Evolutionary conservation across 2,113 vertebrate species (phyloP), one percentile per base, ranked within the genome.

Genomic region (Pardalotus punctatus): DNA sequence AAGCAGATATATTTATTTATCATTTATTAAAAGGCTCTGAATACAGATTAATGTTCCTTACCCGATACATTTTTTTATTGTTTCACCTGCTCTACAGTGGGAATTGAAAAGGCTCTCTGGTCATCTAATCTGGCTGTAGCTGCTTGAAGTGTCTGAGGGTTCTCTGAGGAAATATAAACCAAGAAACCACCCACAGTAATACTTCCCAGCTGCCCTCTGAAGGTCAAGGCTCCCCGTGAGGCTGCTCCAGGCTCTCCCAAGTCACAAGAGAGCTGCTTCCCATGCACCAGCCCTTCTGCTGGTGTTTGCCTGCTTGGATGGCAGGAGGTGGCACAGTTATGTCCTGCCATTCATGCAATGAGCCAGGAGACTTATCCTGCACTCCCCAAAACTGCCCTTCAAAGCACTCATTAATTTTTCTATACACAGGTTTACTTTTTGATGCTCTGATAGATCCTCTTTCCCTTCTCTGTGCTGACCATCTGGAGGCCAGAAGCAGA

Each of bases 1-100:
- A 58, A 70, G 86, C 70, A 93, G 78, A 89, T 96, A 57, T 97
- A 92, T 97, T 97, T 98, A 89, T 95, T 97, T 97, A 86, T 90
- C 51, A 91, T 96, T 58, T 94, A 95, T 97, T 96, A 97, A 97
- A 97, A 94, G 93, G 50, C 85, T 96, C 93, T 93, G 70, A 96
- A 88, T 86, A 79, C 72, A 91, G 95, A 97, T 95, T 95, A 80
- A 78, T 57, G 82, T 94, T 91, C 50, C 94, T 97, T 86, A 91
- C 69, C 95, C 11, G 12, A 85, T 96, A 91, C 57, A 42, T 90
- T 89, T 90, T 97, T 93, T 93, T 96, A 96, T 97, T 98, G 94
- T 97, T 97, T 97, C 97, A 98, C 97, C 97, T 98, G 98, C 81
- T 90, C 7, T 93, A 82, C 38, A 91, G 77, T 83, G 90, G 81